Percentiles rank a stretch among this genome's conserved stretches.
phyloP scores from a whole-genome alignment of 2,888 invertebrate genomes.

The Macrosoma leucophasiata region DNA sequence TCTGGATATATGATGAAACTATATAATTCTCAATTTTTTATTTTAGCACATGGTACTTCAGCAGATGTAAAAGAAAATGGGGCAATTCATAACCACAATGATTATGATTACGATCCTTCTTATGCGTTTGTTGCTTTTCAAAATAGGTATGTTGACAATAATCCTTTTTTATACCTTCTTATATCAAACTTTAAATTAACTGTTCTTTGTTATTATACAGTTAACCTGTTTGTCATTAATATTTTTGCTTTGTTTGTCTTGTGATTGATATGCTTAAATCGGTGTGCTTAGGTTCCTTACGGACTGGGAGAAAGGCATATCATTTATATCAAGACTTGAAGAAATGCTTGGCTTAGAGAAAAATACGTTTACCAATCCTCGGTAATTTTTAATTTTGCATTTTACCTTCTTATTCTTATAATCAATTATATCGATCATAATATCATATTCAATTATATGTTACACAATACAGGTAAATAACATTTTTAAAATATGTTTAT shows the following conservation, averaged over 20 bases:
- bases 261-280: constrained; percentile 7
- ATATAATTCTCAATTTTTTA: too few relatives aligned
- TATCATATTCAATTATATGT: too few relatives aligned
- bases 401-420: constrained; percentile 8
- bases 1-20: too few relatives aligned
- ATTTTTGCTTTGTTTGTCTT: constrained; percentile 5
- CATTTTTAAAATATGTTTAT: constrained; percentile 34
- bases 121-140: constrained; percentile 87
- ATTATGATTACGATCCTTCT: constrained; percentile 82
- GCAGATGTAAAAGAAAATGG: constrained; percentile 29
- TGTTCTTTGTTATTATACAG: background rate
- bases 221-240: background rate
- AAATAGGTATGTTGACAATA: constrained; percentile 71
- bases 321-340: constrained; percentile 81
- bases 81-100: constrained; percentile 73
- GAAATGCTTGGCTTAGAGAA: constrained; percentile 81
- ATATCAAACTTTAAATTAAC: background rate
- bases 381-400: constrained; percentile 54
- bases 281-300: constrained; percentile 48
- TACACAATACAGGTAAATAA: too few relatives aligned
- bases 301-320: constrained; percentile 83
- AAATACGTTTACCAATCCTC: constrained; percentile 77
- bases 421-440: too few relatives aligned
- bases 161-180: constrained; percentile 10
- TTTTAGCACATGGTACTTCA: constrained; percentile 9